phyloP scores from a whole-genome alignment of 64 coral and sea anemone genomes.

The Cladopsammia gracilis region DNA sequence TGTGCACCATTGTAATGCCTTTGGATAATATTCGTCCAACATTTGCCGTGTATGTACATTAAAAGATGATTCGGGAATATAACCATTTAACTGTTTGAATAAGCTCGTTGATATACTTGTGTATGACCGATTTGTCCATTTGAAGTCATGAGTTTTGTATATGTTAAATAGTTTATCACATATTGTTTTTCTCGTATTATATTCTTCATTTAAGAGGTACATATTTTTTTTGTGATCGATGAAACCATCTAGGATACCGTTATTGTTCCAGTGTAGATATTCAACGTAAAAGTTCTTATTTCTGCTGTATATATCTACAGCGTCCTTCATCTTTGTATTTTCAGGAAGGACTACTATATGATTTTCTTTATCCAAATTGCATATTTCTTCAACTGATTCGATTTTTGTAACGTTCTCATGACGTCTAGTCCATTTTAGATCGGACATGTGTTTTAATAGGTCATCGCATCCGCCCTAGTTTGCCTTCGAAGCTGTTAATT shows the following conservation, averaged over 20 bases:
- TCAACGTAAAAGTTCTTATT: background rate
- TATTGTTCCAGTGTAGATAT: constrained; percentile 39
- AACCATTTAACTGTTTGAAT: constrained; percentile 50
- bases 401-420: constrained; percentile 25
- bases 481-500: background rate
- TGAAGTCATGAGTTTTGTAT: constrained; percentile 67
- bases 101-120: background rate
- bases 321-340: background rate
- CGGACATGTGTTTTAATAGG: background rate
- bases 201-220: constrained; percentile 44
- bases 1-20: background rate
- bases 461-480: constrained; percentile 34
- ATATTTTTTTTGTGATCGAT: constrained; percentile 41
- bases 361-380: background rate
- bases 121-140: constrained; percentile 54
- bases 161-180: constrained; percentile 49
- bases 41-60: background rate
- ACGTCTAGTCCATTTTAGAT: constrained; percentile 28
- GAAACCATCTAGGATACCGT: constrained; percentile 25
- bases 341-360: background rate
- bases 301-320: background rate
- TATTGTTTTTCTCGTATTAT: constrained; percentile 30
- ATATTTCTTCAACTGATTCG: background rate
- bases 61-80: constrained; percentile 36
- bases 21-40: background rate